Base-by-base conservation (phyloP, 2,888 invertebrate genomes). In the Watsonalla binaria region DNA sequence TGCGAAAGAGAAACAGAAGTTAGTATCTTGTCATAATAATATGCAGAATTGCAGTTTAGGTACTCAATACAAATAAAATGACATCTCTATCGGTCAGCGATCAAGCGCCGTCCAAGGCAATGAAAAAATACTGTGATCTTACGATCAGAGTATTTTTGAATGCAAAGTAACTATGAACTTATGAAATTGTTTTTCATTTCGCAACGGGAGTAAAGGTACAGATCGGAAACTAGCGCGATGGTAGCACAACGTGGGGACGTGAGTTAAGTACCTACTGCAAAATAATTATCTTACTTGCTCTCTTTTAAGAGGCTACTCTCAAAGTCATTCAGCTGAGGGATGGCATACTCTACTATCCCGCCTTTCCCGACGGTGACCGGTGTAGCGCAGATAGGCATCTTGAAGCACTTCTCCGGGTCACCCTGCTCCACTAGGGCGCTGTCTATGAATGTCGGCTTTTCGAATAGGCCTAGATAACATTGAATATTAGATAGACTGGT, bases 351-450 rank as follows among this genome's bases (percentile, higher is more conserved):
- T 2, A 63, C 53, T 33, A 89, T 72, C 52, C 90, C 90, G 0
- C 63, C 66, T 8, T 68, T 71, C 45, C 86, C 82, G 0, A 89
- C 62, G 0, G 74, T 82, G 49, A 89, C 66, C 0, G 90, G 88
- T 0, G 86, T 81, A 6, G 89, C 81, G 54, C 89, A 90, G 6
- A 78, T 62, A 11, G 65, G 47, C 84, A 90, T 76, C n/a, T 68
- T 66, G 62, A 74, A 89, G 47, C 86, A 86, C 54, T 74, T 76
- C 11, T 61, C 61, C 0, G 86, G 82, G 46, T 82, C 66, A 0
- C 49, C 71, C 52, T 88, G 88, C 52, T 89, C 82, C 0, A 90
- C 89, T 4, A 90, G 58, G 0, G 87, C 90, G 42, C 90, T 89
- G 68, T 89, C 89, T 39, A 89, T 75, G 56, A 78, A 77, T 4